Base-by-base conservation (phyloP, 1,140 invertebrate species). In the Zaprionus tsacasi region DNA sequence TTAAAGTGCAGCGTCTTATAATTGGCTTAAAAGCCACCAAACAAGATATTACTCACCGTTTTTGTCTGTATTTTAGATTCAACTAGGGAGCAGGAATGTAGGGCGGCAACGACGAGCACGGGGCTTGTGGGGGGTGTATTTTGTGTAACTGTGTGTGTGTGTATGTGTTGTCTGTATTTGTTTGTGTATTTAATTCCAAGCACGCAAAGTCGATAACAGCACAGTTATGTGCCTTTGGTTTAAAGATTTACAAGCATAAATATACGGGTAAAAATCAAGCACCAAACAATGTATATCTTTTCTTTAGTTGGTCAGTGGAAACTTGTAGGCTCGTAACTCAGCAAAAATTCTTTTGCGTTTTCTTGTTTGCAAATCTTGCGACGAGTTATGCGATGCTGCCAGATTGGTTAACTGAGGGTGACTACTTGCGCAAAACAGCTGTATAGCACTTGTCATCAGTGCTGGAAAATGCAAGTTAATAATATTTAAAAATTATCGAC, bases 21-120 rank as follows among this genome's bases (percentile, higher is more conserved):
- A 87, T 80, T 87, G 80, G 68, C 80, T 87, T 88, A 89, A 58
- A 58, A 60, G 45, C 58, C 55, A 76, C 12, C 35, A 65, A 56
- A 63, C 52, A 21, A 54, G 57, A 57, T 83, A 87, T 87, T 88
- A 87, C 83, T 87, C 83, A 87, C 83, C 83, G 79, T 87, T 87
- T 87, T 86, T 66, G 40, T 58, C 54, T 82, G 54, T 75, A 58
- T 57, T 58, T 79, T 69, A 61, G 60, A 55, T 70, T 71, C 30
- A 73, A 75, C 69, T 71, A 63, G 69, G 59, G 68, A 68, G 45
- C 60, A 65, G 70, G 70, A 82, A 79, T 76, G 82, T 86, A 60
- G 82, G 79, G 79, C 76, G 63, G 56, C 66, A 79, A 67, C 79
- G 64, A 59, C 48, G 58, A 72, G 55, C 68, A 50, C 45, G 64